These are phyloP conservation scores for Drosophila sucinea DNA, from an alignment of 1,140 invertebrate genomes.

Conservation along the genomic window DNA sequence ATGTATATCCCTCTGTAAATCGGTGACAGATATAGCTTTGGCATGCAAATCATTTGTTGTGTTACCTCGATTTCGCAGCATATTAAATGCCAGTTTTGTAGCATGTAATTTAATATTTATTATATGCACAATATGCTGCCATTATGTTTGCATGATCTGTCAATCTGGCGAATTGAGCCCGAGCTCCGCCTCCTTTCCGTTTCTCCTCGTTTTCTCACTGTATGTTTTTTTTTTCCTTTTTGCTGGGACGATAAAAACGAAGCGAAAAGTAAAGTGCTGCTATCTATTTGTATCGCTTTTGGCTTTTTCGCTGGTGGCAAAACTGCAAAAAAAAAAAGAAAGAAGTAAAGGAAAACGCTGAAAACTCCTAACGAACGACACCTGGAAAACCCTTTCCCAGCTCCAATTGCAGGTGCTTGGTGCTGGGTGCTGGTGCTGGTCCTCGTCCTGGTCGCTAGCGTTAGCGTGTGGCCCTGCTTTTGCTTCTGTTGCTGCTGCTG, in stretches of 20 bases:
- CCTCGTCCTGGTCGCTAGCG: slow-evolving; percentile 26
- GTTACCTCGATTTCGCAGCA: slow-evolving; percentile 15
- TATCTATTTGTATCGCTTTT: slow-evolving; percentile 81
- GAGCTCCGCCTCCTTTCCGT: neutral
- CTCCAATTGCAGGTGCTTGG: slow-evolving; percentile 4
- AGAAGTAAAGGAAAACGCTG: slow-evolving; percentile 59
- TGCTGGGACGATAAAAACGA: slow-evolving; percentile 50
- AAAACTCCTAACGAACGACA: slow-evolving; percentile 79
- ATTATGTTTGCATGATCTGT: slow-evolving; percentile 81
- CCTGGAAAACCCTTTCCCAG: slow-evolving; percentile 43
- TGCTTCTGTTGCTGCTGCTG: slow-evolving; percentile 21
- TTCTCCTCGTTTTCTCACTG: neutral
- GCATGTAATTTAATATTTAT: slow-evolving; percentile 78
- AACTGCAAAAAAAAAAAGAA: slow-evolving; percentile 24
- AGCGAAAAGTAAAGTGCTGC: slow-evolving; percentile 66
- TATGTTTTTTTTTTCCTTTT: slow-evolving; percentile 19
- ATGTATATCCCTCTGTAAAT: neutral
- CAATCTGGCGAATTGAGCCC: slow-evolving; percentile 70
- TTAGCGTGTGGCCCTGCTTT: slow-evolving; percentile 40
- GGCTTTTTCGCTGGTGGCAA: slow-evolving; percentile 65
- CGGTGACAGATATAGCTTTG: slow-evolving; percentile 47
- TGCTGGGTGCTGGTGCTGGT: neutral
- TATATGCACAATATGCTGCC: slow-evolving; percentile 74
- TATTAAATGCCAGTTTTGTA: slow-evolving; percentile 52
- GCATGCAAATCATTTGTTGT: slow-evolving; percentile 22